Evolutionary conservation across 2,888 invertebrate genomes (phyloP), one percentile per base, ranked within the genome.

Genomic region (Stenotaenia linearis): DNA sequence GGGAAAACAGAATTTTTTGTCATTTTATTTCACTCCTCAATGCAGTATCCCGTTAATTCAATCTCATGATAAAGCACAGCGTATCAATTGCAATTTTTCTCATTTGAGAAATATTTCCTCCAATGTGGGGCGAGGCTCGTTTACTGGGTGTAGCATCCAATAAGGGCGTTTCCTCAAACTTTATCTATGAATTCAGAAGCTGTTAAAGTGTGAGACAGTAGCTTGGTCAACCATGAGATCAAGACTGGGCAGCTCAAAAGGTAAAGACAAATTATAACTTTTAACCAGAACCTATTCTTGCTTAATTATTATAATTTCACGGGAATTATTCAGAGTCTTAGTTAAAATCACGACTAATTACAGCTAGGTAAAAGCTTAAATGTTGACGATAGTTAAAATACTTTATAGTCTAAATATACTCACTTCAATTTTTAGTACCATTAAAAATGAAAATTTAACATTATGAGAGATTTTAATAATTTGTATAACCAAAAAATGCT

Each of bases 161-260:
- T 69, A 69, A 69, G 69, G 69, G 69, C 69, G 69, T 69, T 69
- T 69, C 69, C 69, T 69, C 69, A 69, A 69, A 69, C 25, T 69
- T 69, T 69, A 69, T 12, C 69, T 69, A 28, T 69, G 69, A 69
- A 69, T 69, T 69, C 69, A 69, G 69, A 69, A 69, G 69, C 69
- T 28, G 69, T 69, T 69, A 28, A 69, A 69, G 69, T 69, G 69
- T 69, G 69, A 69, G 69, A 69, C 69, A 28, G 69, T 69, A 69
- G 69, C 69, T 69, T 69, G 69, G 69, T 69, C 69, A 69, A 28
- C 69, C n/a, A 69, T 69, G 69, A 69, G 69, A 28, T 69, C 69
- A 15, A 25, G 69, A 69, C 69, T 69, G 9, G 69, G 69, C 69
- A 69, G 69, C 28, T 15, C 23, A 10, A 9, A 12, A 69, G 69